These are phyloP conservation scores for Galbula dea DNA, from an alignment of 2,113 vertebrate genomes.

Conservation along the genomic window DNA sequence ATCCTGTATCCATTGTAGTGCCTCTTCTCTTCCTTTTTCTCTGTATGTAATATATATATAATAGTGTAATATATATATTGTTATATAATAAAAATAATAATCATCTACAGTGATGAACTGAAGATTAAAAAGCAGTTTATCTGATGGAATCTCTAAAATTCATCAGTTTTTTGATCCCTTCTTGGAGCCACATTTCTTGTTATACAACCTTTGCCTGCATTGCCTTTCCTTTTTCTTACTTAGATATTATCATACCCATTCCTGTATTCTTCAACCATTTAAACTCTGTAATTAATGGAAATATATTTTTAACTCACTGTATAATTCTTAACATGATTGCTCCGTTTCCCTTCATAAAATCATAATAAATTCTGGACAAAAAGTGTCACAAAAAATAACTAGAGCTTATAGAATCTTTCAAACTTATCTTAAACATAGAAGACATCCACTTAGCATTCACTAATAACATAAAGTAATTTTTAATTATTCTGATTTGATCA, in stretches of 20 bases:
- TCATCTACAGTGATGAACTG: not conserved
- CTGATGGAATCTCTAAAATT: not conserved
- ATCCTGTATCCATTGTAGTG: not conserved
- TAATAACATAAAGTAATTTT: not conserved
- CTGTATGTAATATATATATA: not conserved
- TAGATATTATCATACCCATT: not conserved
- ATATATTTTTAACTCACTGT: not conserved
- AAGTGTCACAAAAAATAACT: not conserved
- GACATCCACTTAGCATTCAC: not conserved
- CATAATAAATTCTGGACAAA: not conserved
- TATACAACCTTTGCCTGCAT: not conserved
- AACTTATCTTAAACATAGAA: not conserved
- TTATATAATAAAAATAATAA: not conserved
- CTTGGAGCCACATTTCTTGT: not conserved
- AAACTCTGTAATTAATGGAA: not conserved
- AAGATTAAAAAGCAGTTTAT: not conserved
- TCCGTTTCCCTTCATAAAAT: not conserved
- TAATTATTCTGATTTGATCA: not conserved
- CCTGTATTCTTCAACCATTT: not conserved
- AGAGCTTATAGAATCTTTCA: not conserved
- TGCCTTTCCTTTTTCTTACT: not conserved
- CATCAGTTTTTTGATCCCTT: not conserved
- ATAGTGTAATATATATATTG: not conserved
- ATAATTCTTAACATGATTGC: not conserved
- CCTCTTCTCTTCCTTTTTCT: not conserved